These are phyloP conservation scores for Podarcis siculus DNA, from an alignment of 2,797 vertebrate species.

Conservation along the genomic window DNA sequence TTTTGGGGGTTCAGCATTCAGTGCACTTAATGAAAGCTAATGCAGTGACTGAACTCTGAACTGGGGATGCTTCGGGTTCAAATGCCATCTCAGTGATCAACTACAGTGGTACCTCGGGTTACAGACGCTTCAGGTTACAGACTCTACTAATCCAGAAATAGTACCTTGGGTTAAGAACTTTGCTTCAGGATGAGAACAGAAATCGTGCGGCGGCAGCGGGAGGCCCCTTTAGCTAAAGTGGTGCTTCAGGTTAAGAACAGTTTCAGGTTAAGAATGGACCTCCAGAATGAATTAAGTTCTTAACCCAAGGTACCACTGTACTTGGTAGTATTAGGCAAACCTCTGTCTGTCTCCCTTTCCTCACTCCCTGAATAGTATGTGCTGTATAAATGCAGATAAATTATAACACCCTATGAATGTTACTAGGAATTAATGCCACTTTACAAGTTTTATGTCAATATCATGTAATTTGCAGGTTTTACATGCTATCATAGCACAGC, in stretches of 20 bases:
- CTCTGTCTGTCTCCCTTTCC: neutral
- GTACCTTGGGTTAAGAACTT: too few relatives aligned
- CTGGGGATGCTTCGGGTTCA: neutral
- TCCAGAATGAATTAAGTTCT: too few relatives aligned
- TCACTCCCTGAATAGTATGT: neutral
- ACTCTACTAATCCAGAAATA: too few relatives aligned
- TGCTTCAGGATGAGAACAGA: too few relatives aligned
- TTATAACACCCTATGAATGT: neutral
- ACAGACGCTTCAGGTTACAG: too few relatives aligned
- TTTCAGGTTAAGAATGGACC: too few relatives aligned
- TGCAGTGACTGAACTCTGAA: neutral
- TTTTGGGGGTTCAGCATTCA: neutral
- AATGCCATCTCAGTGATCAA: neutral
- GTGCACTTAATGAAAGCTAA: neutral
- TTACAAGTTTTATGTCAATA: neutral
- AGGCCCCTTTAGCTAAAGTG: too few relatives aligned
- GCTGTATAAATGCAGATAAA: neutral
- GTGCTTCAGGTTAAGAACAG: too few relatives aligned
- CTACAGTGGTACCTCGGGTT: too few relatives aligned
- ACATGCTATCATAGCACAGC: neutral
- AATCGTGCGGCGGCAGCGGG: too few relatives aligned
- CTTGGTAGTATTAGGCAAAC: neutral
- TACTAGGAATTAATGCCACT: neutral
- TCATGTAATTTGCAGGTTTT: neutral
- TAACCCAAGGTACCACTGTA: too few relatives aligned